phyloP scores from a whole-genome alignment of 1,140 invertebrate genomes.

The Leptinotarsa lineolata region DNA sequence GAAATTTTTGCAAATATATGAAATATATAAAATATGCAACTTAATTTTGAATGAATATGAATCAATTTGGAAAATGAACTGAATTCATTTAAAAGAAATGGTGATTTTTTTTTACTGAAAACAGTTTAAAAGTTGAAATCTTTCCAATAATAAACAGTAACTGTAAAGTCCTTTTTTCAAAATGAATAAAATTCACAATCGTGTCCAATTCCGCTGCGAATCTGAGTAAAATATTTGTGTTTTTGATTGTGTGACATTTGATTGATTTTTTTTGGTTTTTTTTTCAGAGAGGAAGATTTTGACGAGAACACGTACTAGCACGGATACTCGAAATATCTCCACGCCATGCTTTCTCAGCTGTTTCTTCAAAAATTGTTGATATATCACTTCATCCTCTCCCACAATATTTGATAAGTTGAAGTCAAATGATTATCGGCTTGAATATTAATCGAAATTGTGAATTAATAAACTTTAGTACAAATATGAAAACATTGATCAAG shows the following conservation, averaged over 20 bases:
- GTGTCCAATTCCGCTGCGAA: too few species aligned
- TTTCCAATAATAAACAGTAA: too few species aligned
- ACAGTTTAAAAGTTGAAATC: too few species aligned
- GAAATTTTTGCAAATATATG: too few species aligned
- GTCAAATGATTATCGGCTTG: background rate
- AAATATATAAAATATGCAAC: too few species aligned
- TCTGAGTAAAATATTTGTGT: too few species aligned
- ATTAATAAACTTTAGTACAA: conserved; percentile 13
- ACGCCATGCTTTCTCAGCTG: conserved; percentile 23
- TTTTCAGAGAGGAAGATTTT: conserved; percentile 51
- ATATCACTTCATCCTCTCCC: background rate
- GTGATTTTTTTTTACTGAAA: too few species aligned
- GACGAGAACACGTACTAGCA: conserved; percentile 51
- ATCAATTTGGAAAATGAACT: too few species aligned
- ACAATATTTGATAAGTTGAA: background rate
- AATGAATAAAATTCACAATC: too few species aligned
- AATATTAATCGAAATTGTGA: background rate
- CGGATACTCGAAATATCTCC: conserved; percentile 13
- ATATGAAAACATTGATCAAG: conserved; percentile 9
- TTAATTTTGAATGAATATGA: too few species aligned
- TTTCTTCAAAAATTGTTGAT: conserved; percentile 14
- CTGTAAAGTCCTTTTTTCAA: too few species aligned
- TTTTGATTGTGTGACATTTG: background rate
- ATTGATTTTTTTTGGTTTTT: background rate
- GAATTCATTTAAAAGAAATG: too few species aligned